phyloP scores from a whole-genome alignment of 2,797 vertebrate species.

The Fratercula arctica region DNA sequence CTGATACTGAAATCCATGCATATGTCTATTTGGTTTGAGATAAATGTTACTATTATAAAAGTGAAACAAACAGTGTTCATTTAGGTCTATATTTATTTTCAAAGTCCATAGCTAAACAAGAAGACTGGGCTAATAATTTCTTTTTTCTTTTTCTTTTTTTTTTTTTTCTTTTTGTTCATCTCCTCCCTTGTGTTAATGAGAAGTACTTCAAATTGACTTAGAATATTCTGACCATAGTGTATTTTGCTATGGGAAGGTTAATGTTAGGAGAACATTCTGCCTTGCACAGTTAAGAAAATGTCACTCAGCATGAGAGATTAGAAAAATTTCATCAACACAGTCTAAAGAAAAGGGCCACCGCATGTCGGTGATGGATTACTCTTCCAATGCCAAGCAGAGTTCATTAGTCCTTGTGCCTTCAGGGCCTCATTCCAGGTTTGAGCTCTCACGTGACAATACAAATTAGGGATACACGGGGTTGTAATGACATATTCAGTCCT shows the following conservation, averaged over 20 bases:
- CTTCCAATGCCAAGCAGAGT: conserved; percentile 15
- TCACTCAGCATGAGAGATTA: not conserved
- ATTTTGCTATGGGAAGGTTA: not conserved
- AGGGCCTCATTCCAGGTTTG: conserved; percentile 4
- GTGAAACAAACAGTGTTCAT: not conserved
- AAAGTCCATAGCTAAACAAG: not conserved
- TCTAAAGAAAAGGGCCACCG: not conserved
- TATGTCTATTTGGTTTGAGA: not conserved
- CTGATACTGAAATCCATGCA: not conserved
- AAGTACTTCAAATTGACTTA: not conserved
- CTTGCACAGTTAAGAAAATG: not conserved
- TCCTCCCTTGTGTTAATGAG: not conserved
- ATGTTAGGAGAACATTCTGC: not conserved
- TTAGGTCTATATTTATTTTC: not conserved
- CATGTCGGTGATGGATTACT: not conserved
- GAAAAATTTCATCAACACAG: not conserved
- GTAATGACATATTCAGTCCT: conserved; percentile 27
- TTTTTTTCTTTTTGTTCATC: not conserved
- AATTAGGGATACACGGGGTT: not conserved
- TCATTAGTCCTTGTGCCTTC: conserved; percentile 43
- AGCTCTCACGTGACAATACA: conserved; percentile 12
- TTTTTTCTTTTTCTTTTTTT: no score
- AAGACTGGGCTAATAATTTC: not conserved
- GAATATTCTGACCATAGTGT: not conserved
- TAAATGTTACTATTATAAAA: not conserved